Evolutionary conservation across 2,113 vertebrate genomes (phyloP).

Genomic region (Takifugu bimaculatus): DNA sequence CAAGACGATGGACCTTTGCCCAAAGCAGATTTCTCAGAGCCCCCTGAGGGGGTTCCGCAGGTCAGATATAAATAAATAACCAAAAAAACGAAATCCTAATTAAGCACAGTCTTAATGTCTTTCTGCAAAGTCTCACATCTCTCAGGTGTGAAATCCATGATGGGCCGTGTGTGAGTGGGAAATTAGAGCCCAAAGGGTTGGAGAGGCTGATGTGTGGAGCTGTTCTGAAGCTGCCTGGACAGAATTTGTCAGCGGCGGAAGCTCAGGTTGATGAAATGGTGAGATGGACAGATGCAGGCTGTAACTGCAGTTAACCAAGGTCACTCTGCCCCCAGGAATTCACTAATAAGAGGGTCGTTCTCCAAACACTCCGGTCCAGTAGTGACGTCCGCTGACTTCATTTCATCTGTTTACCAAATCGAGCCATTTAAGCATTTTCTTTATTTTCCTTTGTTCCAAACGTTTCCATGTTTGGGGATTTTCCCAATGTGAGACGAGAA

Average conservation of each 20-base stretch:
- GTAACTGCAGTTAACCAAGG: background rate
- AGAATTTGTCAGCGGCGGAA: conserved; percentile 25
- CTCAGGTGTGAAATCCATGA: conserved; percentile 34
- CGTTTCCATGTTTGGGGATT: no score
- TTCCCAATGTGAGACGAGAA: background rate
- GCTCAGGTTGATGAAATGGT: background rate
- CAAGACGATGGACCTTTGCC: conserved; percentile 32
- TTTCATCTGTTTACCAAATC: no score
- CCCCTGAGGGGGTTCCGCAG: conserved; percentile 13
- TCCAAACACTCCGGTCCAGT: no score
- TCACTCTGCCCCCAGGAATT: background rate
- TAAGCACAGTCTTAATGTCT: conserved; percentile 47
- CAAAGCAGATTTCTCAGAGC: conserved; percentile 22
- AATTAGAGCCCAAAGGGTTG: conserved; percentile 46
- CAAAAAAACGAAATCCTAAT: conserved; percentile 38
- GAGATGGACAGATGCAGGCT: background rate
- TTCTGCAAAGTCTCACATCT: conserved; percentile 25
- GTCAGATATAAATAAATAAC: conserved; percentile 55
- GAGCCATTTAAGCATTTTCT: no score
- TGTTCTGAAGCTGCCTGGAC: conserved; percentile 38
- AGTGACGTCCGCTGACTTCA: no score
- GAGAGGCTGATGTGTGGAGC: conserved; percentile 41
- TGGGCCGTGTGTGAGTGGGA: conserved; percentile 21
- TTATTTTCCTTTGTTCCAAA: no score
- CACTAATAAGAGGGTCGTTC: no score